These are phyloP conservation scores for Itoplectis maculator DNA, from an alignment of 2,888 invertebrate species.

Conservation along the genomic window DNA sequence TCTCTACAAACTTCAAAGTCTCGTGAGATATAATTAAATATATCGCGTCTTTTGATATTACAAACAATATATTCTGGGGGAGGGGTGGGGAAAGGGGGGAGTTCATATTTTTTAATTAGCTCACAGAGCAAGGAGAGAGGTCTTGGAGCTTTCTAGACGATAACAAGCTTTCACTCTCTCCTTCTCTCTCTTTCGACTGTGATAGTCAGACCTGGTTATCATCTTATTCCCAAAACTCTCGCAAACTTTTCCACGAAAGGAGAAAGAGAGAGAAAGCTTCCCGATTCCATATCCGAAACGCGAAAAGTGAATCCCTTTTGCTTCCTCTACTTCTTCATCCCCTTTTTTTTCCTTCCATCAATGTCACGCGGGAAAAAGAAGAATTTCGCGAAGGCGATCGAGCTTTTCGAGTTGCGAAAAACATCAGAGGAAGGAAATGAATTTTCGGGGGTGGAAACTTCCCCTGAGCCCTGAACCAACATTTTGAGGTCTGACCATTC, in stretches of 20 bases:
- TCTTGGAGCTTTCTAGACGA: neutral
- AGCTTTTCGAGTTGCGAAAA: neutral
- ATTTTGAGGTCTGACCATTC: neutral
- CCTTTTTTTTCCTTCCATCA: neutral
- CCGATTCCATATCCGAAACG: constrained; percentile 5
- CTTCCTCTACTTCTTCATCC: neutral
- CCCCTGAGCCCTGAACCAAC: neutral
- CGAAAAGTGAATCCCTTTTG: neutral
- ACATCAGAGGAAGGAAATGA: constrained; percentile 2
- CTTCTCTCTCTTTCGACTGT: too few relatives aligned
- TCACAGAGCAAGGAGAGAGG: neutral
- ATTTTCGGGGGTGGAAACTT: constrained; percentile 1
- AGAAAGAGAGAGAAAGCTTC: neutral
- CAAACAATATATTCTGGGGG: neutral
- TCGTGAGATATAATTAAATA: neutral
- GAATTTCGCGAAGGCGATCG: neutral
- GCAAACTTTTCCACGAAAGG: constrained; percentile 1
- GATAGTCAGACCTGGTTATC: neutral
- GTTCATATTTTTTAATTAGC: neutral
- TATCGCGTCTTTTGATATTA: neutral
- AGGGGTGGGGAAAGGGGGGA: too few relatives aligned
- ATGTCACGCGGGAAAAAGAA: neutral
- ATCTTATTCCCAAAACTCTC: constrained; percentile 2
- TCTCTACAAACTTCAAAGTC: neutral
- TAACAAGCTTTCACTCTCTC: too few relatives aligned